Evolutionary conservation across 2,113 vertebrate genomes (phyloP).

Genomic region (Istiophorus platypterus): DNA sequence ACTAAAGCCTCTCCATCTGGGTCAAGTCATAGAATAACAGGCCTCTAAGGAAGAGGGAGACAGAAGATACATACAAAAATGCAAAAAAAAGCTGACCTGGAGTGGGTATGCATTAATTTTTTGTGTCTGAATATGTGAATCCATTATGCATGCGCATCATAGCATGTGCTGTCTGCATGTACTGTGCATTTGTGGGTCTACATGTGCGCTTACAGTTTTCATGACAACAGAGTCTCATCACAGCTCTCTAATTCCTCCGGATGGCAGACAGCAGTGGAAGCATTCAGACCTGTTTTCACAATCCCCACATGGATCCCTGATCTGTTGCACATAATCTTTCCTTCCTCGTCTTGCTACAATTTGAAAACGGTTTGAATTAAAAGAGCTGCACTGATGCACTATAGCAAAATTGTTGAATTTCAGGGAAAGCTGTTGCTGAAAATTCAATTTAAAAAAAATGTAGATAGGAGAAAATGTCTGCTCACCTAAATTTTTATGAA

Average conservation of each 20-base stretch:
- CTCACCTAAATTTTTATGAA: not conserved
- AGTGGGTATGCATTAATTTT: slow-evolving; percentile 27
- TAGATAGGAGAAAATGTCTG: not conserved
- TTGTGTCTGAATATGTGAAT: slow-evolving; percentile 15
- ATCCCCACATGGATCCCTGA: slow-evolving; percentile 47
- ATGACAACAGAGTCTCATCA: slow-evolving; percentile 56
- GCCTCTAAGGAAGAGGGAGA: slow-evolving; percentile 48
- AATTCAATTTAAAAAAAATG: not conserved
- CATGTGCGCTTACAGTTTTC: slow-evolving; percentile 17
- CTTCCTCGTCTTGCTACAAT: slow-evolving; percentile 24
- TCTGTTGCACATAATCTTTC: slow-evolving; percentile 26
- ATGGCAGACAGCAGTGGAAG: slow-evolving; percentile 53
- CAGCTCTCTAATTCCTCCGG: slow-evolving; percentile 63
- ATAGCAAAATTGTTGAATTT: slow-evolving; percentile 13
- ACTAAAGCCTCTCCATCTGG: slow-evolving; percentile 73
- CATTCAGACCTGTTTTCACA: slow-evolving; percentile 58
- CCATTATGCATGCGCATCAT: not conserved
- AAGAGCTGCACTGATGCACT: slow-evolving; percentile 33
- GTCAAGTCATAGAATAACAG: slow-evolving; percentile 68
- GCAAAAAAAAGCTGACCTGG: slow-evolving; percentile 39
- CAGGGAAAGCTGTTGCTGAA: slow-evolving; percentile 8
- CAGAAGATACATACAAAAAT: slow-evolving; percentile 13
- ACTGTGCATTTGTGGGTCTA: slow-evolving; percentile 23
- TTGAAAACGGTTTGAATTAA: slow-evolving; percentile 38
- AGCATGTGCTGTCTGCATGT: slow-evolving; percentile 5